Evolutionary conservation across 2,888 invertebrate genomes (phyloP).

Genomic region (Ormyrus rosae): DNA sequence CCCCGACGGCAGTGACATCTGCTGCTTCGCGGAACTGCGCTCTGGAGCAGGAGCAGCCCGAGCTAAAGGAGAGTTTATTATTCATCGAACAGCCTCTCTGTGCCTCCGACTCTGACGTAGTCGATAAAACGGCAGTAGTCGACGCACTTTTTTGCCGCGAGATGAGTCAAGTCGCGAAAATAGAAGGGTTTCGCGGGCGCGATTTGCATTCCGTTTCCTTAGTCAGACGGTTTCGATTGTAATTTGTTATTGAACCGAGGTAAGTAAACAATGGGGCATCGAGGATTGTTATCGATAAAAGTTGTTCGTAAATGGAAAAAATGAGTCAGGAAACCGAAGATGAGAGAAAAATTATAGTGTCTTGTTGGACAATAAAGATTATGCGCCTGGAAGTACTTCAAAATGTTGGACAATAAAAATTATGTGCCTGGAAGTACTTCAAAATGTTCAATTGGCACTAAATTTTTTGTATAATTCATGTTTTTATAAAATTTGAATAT

Average conservation of each 20-base stretch:
- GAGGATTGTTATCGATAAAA: no score
- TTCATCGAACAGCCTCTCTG: neutral
- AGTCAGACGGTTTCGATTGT: neutral
- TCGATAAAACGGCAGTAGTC: conserved; percentile 23
- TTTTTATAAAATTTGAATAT: no score
- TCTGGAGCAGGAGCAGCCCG: neutral
- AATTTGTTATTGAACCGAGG: neutral
- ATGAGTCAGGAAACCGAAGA: no score
- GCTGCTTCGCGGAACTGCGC: neutral
- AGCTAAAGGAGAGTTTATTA: conserved; percentile 7
- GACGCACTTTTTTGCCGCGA: neutral
- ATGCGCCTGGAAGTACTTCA: no score
- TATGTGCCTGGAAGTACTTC: no score
- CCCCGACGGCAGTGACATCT: neutral
- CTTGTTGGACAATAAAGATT: no score
- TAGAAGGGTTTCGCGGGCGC: conserved; percentile 1
- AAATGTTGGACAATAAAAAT: no score
- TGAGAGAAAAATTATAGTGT: no score
- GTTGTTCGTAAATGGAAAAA: no score
- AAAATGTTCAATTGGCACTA: no score
- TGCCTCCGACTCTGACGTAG: conserved; percentile 14
- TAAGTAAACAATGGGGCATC: no score
- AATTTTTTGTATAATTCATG: no score
- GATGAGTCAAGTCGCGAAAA: conserved; percentile 45
- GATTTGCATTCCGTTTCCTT: conserved; percentile 5